Base-by-base conservation (phyloP, 2,888 invertebrate species). In the Thyatira batis region DNA sequence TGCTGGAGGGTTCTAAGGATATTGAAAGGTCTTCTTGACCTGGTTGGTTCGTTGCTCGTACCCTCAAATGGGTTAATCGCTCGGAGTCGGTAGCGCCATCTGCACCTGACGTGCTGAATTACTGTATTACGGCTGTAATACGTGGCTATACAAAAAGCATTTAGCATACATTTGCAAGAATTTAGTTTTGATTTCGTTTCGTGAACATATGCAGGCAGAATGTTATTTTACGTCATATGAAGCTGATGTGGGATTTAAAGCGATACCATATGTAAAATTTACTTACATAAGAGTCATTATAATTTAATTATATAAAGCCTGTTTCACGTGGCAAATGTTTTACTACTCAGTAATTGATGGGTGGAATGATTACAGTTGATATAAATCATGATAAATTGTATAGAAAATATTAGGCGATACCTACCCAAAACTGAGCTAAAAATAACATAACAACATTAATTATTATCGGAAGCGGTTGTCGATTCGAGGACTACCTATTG, bases 61-160 rank as follows among this genome's bases (percentile, higher is more conserved):
- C 73, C 79, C 79, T 81, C 80, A 88, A 89, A 89, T 87, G 88
- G 88, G 87, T 91, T 91, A 90, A 91, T 91, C 87, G 88, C 74
- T 80, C 69, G 83, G 73, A 86, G 84, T 84, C 83, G 80, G 77
- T 73, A 76, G 76, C 78, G 78, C 78, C 89, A 85, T 87, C 87
- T 91, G 91, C 81, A 86, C 82, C 86, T 89, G 91, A 89, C 89
- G 84, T 79, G 74, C 82, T 83, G 87, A 90, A 85, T 87, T 88
- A 89, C 85, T 84, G 84, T 77, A 82, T 83, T 81, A 80, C 71
- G 65, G 59, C 65, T 68, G 76, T 81, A 79, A 78, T 79, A 79
- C 71, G 78, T 69, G 71, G 60, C 60, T 68, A 63, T 63, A 73
- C 75, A 78, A 80, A 83, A 82, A 80, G 71, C 71, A 60, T 57